Base-by-base conservation (phyloP, 1,140 invertebrate species). In the Drosophila ogumai region DNA sequence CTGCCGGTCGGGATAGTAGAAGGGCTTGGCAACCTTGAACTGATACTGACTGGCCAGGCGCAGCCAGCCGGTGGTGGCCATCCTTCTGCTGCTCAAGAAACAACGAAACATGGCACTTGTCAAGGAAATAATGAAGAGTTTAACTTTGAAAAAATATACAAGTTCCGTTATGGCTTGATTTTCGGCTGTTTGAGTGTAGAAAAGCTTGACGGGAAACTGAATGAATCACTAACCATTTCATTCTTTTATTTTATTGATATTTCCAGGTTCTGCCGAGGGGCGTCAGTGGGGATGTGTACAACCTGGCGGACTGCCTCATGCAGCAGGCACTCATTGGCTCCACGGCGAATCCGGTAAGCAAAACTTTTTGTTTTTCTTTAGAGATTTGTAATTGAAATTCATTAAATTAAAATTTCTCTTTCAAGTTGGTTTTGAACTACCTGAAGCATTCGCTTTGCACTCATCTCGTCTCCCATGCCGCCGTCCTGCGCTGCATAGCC, bases 311-410 rank as follows among this genome's bases (percentile, higher is more conserved):
- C 92, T 98, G 97, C 93, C 97, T 99, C 72, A 93, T 99, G 28
- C 96, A 98, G 91, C 98, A 99, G 93, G 97, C 98, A 0, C 94
- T 98, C 71, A 97, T 98, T 57, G 98, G 98, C 60, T 97, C 96
- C 44, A 97, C 96, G 31, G 98, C 98, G 4, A 99, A 99, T 93
- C 85, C 80, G 52, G 91, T 92, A 25, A 67, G 65, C 65, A 31
- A 10, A 15, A 12, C 17, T 0, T 2, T 5, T 3, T 3, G 1
- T 6, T 54, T 17, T 3, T 0, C 1, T 1, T 6, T 1, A 2
- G 3, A 9, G 5, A 13, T 3, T 13, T 25, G 1, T 31, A 43
- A 43, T 12, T 0, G 31, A 28, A 28, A 6, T 22, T 22, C 2
- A 22, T 22, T 22, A 22, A 22, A 22, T 22, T 22, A 2, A 40